Evolutionary conservation across 2,888 invertebrate species (phyloP).

Genomic region (Drosophila mimica): DNA sequence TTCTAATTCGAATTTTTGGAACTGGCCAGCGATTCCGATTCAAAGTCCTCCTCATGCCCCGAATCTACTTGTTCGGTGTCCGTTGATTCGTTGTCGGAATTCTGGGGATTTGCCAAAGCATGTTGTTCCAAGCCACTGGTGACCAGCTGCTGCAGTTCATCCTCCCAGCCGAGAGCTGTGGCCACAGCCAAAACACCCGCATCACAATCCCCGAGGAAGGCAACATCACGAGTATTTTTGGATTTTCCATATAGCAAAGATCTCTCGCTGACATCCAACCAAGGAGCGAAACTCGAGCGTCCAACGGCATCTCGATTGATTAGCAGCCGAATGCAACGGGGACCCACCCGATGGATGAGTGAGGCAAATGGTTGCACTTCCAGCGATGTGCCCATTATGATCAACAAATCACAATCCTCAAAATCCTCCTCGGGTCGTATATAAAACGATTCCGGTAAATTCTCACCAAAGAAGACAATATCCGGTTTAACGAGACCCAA

Average conservation of each 20-base stretch:
- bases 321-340: constrained; percentile 91
- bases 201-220: constrained; percentile 93
- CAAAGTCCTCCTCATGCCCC: not conserved
- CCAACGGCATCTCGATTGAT: constrained; percentile 94
- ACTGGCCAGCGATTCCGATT: constrained; percentile 8
- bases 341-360: constrained; percentile 90
- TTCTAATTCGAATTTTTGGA: constrained; percentile 3
- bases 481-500: constrained; percentile 95
- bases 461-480: constrained; percentile 98
- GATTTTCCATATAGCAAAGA: constrained; percentile 90
- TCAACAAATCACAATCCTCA: constrained; percentile 93
- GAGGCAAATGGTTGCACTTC: constrained; percentile 98
- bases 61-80: not conserved
- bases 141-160: constrained; percentile 87
- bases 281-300: constrained; percentile 81
- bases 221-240: constrained; percentile 90
- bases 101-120: not conserved
- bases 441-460: constrained; percentile 92
- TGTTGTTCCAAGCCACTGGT: constrained; percentile 86
- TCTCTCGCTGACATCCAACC: constrained; percentile 84
- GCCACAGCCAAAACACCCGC: constrained; percentile 91
- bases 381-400: constrained; percentile 97
- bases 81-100: not conserved
- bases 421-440: constrained; percentile 90
- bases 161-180: constrained; percentile 92